Percentiles rank a stretch among this genome's conserved stretches.
These are phyloP conservation scores for Lasioglossum lativentre DNA, from an alignment of 2,888 invertebrate genomes.

Conservation along the genomic window DNA sequence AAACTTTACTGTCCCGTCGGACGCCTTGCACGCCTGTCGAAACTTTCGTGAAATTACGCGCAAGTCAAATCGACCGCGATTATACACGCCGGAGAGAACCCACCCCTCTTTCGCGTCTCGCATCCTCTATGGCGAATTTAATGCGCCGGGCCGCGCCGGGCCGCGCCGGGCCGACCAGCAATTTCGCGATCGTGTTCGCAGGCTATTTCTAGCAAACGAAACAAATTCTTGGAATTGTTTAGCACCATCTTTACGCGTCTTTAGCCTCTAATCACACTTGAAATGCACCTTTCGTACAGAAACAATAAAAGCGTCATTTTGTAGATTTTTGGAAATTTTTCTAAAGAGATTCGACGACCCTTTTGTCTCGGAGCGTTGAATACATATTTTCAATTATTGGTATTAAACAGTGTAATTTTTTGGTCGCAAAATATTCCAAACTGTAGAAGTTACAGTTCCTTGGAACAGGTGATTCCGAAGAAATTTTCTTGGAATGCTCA, in stretches of 20 bases:
- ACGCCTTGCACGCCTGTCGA: constrained; percentile 55
- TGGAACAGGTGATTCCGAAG: neutral
- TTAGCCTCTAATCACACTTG: neutral
- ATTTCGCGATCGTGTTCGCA: constrained; percentile 6
- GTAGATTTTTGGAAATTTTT: too few species aligned
- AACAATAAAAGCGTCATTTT: too few species aligned
- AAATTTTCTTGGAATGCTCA: too few species aligned
- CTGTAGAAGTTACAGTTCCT: neutral
- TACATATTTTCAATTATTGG: too few species aligned
- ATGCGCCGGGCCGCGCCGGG: neutral
- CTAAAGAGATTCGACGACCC: too few species aligned
- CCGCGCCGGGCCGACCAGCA: neutral
- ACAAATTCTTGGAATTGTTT: neutral
- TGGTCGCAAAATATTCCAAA: neutral
- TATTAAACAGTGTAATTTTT: too few species aligned
- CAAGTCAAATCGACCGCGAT: constrained; percentile 55
- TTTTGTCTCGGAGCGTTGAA: too few species aligned
- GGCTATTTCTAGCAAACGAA: neutral
- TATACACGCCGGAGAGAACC: constrained; percentile 43
- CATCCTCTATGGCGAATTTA: constrained; percentile 28
- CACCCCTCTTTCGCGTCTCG: neutral
- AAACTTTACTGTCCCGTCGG: constrained; percentile 69
- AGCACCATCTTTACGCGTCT: neutral
- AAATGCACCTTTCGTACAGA: neutral
- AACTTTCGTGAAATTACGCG: constrained; percentile 66